These are phyloP conservation scores for Umimayanthus chanpuru DNA, from an alignment of 92 coral and sea anemone species.

Conservation along the genomic window DNA sequence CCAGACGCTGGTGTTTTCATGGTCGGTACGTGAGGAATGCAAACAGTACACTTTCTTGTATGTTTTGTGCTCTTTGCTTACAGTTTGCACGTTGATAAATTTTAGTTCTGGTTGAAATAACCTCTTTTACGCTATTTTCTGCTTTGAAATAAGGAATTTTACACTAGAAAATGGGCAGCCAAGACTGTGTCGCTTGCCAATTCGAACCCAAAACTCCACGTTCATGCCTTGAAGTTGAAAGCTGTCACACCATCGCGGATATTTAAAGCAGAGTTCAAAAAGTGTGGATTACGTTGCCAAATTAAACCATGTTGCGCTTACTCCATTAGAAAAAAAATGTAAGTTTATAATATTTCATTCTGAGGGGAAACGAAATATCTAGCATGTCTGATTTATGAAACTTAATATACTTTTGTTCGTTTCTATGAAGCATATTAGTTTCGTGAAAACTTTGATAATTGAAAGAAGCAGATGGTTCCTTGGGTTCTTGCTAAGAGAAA, in stretches of 20 bases:
- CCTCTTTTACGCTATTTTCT: not conserved
- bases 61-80: not conserved
- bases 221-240: not conserved
- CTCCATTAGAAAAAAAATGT: not conserved
- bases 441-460: not conserved
- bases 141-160: not conserved
- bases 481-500: not conserved
- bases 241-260: conserved; percentile 5
- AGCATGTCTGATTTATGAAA: not conserved
- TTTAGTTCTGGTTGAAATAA: not conserved
- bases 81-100: not conserved
- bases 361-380: not conserved
- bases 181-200: not conserved
- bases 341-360: not conserved
- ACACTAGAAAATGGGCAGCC: not conserved
- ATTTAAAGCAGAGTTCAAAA: not conserved
- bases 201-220: not conserved
- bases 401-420: not conserved
- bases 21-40: conserved; percentile 40
- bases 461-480: not conserved
- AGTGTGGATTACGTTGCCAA: conserved; percentile 3
- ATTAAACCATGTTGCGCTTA: not conserved
- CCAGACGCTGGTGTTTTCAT: conserved; percentile 17
- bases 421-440: not conserved
- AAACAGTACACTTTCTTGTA: not conserved